Evolutionary conservation across 2,113 vertebrate genomes (phyloP).

Genomic region (Eira barbara): DNA sequence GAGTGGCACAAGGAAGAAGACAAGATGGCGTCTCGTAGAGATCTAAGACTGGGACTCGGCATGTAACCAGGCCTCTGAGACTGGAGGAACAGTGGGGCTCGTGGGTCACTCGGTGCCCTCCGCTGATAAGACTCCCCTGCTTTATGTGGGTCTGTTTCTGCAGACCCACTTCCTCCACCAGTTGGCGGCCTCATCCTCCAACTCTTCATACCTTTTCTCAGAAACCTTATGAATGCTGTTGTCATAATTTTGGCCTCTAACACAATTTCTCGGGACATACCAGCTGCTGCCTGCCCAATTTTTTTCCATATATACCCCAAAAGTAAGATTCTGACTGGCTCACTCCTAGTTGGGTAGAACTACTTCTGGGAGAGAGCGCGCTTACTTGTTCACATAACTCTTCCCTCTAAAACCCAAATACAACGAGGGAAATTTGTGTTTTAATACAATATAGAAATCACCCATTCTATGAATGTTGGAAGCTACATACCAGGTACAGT

Average conservation of each 20-base stretch:
- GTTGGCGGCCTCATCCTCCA: neutral
- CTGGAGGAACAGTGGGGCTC: neutral
- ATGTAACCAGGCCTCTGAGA: neutral
- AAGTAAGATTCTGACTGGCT: neutral
- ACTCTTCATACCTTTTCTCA: neutral
- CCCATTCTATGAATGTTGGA: neutral
- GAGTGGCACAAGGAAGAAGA: neutral
- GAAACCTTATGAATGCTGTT: neutral
- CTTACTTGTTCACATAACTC: neutral
- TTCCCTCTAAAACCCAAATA: neutral
- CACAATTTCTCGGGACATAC: neutral
- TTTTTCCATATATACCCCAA: neutral
- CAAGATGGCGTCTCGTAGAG: neutral
- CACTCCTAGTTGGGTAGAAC: neutral
- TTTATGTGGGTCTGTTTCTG: neutral
- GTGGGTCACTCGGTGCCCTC: neutral
- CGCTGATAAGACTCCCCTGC: neutral
- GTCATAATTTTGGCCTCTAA: neutral
- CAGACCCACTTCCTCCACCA: too few species aligned
- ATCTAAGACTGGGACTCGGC: neutral
- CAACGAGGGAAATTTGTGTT: neutral
- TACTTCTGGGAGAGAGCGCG: neutral
- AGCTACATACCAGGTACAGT: neutral
- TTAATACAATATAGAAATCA: neutral
- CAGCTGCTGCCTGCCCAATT: neutral